phyloP scores from a whole-genome alignment of 2,113 vertebrate genomes.

The Hyaena hyaena region DNA sequence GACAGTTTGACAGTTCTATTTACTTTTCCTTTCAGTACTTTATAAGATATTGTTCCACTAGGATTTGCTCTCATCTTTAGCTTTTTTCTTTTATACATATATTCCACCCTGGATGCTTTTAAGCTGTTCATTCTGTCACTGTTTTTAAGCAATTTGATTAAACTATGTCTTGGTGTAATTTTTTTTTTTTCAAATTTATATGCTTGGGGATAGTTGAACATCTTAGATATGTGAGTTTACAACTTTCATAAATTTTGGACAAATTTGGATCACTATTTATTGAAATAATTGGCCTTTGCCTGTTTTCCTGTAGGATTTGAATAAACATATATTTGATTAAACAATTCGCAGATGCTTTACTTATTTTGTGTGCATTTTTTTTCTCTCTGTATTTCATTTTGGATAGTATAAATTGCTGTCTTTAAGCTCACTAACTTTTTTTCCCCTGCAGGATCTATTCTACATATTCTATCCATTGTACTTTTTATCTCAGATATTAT shows the following conservation, averaged over 20 bases:
- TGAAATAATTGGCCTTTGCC: neutral
- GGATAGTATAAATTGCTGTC: neutral
- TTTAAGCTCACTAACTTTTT: neutral
- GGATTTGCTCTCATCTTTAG: neutral
- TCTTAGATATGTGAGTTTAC: neutral
- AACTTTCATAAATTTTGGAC: neutral
- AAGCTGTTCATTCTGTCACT: neutral
- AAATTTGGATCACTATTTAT: neutral
- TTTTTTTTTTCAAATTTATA: neutral
- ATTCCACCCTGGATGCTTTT: neutral
- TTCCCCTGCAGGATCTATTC: neutral
- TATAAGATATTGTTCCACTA: neutral
- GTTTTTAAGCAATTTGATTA: neutral
- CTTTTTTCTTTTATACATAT: neutral
- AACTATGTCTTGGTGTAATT: neutral
- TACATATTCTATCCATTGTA: neutral
- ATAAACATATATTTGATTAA: neutral
- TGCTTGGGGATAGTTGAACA: neutral
- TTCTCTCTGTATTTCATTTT: neutral
- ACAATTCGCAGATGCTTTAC: neutral
- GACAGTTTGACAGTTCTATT: conserved; percentile 16
- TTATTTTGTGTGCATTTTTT: neutral
- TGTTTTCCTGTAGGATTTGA: neutral
- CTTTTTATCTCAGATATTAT: neutral
- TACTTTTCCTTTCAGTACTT: conserved; percentile 8